Percentiles rank a stretch among this genome's conserved stretches.
These are phyloP conservation scores for Lacerta bilineata DNA, from an alignment of 2,797 vertebrate genomes.

Conservation along the genomic window DNA sequence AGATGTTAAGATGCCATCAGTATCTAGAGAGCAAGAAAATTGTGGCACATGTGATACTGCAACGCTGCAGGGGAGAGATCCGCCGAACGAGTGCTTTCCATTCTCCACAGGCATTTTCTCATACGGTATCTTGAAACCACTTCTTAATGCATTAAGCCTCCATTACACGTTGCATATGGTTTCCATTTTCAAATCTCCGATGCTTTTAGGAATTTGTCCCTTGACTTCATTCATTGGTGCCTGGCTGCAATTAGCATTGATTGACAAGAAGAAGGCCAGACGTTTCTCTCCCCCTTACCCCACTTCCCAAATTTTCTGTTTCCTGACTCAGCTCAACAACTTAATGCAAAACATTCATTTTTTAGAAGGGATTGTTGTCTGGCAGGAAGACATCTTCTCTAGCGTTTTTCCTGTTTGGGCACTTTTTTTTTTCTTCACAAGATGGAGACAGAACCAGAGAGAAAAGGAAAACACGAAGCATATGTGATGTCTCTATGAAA, in stretches of 20 bases:
- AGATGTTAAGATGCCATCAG: constrained; percentile 19
- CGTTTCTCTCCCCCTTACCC: neutral
- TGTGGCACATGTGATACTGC: constrained; percentile 28
- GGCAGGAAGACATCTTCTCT: neutral
- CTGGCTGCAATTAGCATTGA: constrained; percentile 57
- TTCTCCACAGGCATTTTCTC: constrained; percentile 31
- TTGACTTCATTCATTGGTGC: constrained; percentile 66
- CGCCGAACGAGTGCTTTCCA: constrained; percentile 38
- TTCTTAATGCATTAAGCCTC: constrained; percentile 67
- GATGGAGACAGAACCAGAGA: constrained; percentile 26
- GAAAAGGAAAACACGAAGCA: neutral
- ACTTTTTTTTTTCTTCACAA: constrained; percentile 3
- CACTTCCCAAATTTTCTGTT: neutral
- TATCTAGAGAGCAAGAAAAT: constrained; percentile 12
- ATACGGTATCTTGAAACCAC: constrained; percentile 63
- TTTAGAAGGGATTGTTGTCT: constrained; percentile 48
- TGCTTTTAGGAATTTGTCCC: constrained; percentile 76
- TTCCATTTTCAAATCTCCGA: constrained; percentile 75
- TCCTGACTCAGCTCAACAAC: constrained; percentile 21
- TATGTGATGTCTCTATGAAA: neutral
- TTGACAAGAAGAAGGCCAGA: constrained; percentile 46
- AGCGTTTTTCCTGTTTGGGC: neutral
- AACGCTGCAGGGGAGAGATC: constrained; percentile 27
- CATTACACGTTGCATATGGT: constrained; percentile 65
- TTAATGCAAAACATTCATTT: neutral